phyloP scores from a whole-genome alignment of 2,888 invertebrate species.

The Philereme transversata region DNA sequence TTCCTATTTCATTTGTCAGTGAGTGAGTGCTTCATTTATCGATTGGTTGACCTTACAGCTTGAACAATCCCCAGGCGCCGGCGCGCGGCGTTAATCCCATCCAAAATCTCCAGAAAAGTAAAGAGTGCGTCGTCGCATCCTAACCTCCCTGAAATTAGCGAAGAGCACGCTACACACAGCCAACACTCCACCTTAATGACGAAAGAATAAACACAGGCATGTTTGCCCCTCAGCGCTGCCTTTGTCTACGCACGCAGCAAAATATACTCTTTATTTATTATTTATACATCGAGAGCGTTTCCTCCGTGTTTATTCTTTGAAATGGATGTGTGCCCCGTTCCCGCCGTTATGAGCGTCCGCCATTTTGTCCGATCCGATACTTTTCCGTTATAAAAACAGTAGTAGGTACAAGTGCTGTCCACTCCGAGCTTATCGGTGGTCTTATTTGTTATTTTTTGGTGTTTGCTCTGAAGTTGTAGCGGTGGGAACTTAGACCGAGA shows the following conservation, averaged over 20 bases:
- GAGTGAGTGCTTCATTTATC: too few species aligned
- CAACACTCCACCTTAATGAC: constrained; percentile 79
- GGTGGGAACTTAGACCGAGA: constrained; percentile 54
- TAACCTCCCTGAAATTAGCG: constrained; percentile 74
- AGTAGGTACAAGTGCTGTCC: constrained; percentile 44
- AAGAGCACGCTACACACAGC: constrained; percentile 57
- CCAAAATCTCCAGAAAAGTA: constrained; percentile 48
- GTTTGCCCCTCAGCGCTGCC: constrained; percentile 67
- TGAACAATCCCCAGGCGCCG: constrained; percentile 7
- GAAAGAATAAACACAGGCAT: constrained; percentile 74
- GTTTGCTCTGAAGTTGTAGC: constrained; percentile 52
- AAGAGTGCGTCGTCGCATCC: constrained; percentile 48
- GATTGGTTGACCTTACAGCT: constrained; percentile 1
- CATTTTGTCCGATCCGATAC: constrained; percentile 59
- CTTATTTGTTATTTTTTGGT: constrained; percentile 62
- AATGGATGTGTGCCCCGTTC: constrained; percentile 72
- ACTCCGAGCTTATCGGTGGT: constrained; percentile 54
- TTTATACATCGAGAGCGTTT: constrained; percentile 79
- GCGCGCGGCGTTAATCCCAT: constrained; percentile 42
- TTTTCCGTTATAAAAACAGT: constrained; percentile 67
- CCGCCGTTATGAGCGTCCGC: constrained; percentile 62
- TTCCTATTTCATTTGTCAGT: too few species aligned
- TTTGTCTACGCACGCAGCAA: constrained; percentile 77
- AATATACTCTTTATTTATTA: constrained; percentile 79
- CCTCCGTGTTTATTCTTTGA: constrained; percentile 77